Percentiles rank a stretch among this genome's conserved stretches.
These are phyloP conservation scores for Actias luna DNA, from an alignment of 2,888 invertebrate genomes.

Conservation along the genomic window DNA sequence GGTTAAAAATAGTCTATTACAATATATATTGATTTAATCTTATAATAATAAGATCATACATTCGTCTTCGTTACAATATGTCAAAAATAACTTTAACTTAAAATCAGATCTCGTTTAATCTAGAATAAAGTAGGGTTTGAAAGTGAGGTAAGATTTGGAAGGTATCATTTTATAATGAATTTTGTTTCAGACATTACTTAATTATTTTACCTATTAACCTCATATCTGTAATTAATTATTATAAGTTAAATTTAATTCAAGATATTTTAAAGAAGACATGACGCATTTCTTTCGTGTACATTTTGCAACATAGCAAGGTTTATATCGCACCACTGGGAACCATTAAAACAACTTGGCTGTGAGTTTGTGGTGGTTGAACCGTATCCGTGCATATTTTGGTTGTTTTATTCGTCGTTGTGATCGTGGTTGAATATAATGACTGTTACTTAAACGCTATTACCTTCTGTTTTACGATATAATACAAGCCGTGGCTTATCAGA, in stretches of 20 bases:
- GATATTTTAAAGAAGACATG: neutral
- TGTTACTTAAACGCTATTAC: conserved; percentile 8
- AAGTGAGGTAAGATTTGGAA: too few relatives aligned
- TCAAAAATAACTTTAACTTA: neutral
- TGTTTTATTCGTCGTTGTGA: conserved; percentile 2
- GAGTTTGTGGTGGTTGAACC: neutral
- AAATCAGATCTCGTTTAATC: neutral
- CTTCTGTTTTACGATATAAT: conserved; percentile 6
- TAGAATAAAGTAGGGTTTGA: neutral
- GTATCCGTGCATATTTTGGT: conserved; percentile 1
- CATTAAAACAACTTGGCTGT: neutral
- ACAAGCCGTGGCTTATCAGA: conserved; percentile 1
- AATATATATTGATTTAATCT: too few relatives aligned
- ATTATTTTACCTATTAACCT: neutral
- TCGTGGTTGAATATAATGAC: conserved; percentile 6
- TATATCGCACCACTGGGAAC: neutral
- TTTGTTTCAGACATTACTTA: neutral
- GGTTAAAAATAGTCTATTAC: too few relatives aligned
- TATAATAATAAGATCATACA: too few relatives aligned
- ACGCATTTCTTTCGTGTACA: neutral
- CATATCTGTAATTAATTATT: neutral
- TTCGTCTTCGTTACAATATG: too few relatives aligned
- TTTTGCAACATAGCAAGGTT: neutral
- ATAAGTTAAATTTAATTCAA: neutral
- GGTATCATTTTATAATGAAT: too few relatives aligned